Evolutionary conservation across 2,113 vertebrate species (phyloP).

Genomic region (Clarias magur): DNA sequence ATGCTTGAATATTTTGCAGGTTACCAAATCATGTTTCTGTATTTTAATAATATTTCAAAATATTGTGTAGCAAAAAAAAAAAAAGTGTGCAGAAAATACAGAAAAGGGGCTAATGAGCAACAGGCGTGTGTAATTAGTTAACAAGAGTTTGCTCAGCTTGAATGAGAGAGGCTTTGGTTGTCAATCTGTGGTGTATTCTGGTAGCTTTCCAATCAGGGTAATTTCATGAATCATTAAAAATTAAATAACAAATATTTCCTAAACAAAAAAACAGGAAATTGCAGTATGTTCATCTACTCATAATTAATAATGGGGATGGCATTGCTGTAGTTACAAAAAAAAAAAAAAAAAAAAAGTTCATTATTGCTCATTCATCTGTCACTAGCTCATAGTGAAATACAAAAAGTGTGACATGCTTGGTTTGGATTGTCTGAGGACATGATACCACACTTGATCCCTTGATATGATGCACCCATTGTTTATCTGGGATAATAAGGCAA

Average conservation of each 20-base stretch:
- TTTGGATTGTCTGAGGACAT: neutral
- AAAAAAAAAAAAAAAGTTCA: neutral
- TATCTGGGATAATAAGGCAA: neutral
- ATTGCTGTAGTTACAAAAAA: neutral
- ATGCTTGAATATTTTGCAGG: neutral
- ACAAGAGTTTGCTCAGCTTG: neutral
- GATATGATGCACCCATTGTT: neutral
- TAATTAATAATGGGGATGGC: neutral
- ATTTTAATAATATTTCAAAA: neutral
- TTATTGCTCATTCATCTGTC: neutral
- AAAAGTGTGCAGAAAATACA: no score
- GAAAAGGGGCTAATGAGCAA: neutral
- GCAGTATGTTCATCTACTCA: neutral
- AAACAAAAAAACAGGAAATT: neutral
- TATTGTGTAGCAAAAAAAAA: neutral
- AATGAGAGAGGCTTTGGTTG: neutral
- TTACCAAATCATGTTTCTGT: neutral
- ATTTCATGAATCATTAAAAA: neutral
- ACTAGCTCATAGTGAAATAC: neutral
- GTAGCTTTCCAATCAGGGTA: neutral
- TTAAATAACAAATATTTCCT: neutral
- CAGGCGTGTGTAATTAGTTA: neutral
- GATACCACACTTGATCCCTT: neutral
- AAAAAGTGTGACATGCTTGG: neutral
- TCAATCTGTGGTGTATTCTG: neutral